A percentile compares a stretch with the other conserved stretches of the same genome.
phyloP scores from a whole-genome alignment of 2,797 vertebrate genomes.

The Pseudopleuronectes americanus region DNA sequence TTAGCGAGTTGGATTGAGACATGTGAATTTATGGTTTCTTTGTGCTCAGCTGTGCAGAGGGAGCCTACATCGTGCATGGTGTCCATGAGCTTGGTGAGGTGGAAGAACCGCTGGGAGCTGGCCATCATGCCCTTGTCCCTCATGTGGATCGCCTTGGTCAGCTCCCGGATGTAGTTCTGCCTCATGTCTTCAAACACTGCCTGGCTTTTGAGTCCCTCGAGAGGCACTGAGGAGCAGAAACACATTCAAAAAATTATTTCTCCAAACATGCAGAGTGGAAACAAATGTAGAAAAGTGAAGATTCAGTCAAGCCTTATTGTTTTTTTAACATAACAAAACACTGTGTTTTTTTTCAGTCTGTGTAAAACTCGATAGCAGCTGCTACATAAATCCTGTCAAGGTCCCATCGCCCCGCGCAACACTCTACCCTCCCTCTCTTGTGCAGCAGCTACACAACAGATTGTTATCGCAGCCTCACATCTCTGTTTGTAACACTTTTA shows the following conservation, averaged over 20 bases:
- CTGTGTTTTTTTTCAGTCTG: conserved; percentile 7
- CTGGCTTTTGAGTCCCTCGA: conserved; percentile 97
- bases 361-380: conserved; percentile 38
- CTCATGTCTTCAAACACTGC: conserved; percentile 96
- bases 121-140: conserved; percentile 90
- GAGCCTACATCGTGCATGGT: conserved; percentile 90
- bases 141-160: conserved; percentile 91
- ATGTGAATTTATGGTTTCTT: not conserved
- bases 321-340: too few species aligned
- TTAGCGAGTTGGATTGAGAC: not conserved
- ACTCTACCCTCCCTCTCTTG: conserved; percentile 15
- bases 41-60: not conserved
- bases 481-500: conserved; percentile 42
- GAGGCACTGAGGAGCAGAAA: conserved; percentile 85
- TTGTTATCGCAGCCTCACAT: conserved; percentile 22
- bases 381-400: conserved; percentile 50
- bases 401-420: conserved; percentile 2
- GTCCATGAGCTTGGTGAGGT: conserved; percentile 96
- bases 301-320: not conserved
- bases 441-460: too few species aligned
- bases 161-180: conserved; percentile 93
- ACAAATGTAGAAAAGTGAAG: not conserved
- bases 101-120: conserved; percentile 95
- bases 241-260: not conserved
- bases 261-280: too few species aligned